These are phyloP conservation scores for Bugulina stolonifera DNA, from an alignment of 2,888 invertebrate species.

Conservation along the genomic window DNA sequence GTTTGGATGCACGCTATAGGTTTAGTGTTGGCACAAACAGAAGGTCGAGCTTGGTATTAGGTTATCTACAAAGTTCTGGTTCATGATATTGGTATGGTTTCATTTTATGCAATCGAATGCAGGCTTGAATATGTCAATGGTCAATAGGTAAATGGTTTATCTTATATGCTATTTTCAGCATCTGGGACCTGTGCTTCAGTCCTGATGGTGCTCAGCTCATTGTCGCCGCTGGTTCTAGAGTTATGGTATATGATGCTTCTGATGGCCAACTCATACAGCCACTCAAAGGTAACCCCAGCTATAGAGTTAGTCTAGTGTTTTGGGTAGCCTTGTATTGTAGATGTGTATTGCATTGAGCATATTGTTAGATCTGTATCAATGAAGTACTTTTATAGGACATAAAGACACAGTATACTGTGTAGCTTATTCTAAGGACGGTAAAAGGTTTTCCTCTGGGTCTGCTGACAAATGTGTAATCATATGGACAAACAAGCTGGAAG, in stretches of 20 bases:
- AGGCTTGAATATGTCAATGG: no score
- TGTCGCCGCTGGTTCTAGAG: constrained; percentile 85
- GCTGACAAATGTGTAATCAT: constrained; percentile 96
- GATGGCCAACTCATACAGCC: constrained; percentile 86
- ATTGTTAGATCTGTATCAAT: no score
- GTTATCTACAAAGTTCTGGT: no score
- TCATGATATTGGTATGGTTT: no score
- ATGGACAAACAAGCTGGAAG: constrained; percentile 93
- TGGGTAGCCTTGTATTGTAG: no score
- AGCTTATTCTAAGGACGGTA: constrained; percentile 86
- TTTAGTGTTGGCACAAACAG: no score
- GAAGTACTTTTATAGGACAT: constrained; percentile 59
- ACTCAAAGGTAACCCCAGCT: constrained; percentile 72
- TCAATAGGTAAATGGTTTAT: no score
- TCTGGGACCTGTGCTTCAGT: constrained; percentile 89
- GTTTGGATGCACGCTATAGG: no score
- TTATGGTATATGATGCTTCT: constrained; percentile 87
- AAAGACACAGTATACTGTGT: constrained; percentile 89
- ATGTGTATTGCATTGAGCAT: no score
- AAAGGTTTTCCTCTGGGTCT: constrained; percentile 92
- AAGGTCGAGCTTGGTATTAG: no score
- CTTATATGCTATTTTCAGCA: constrained; percentile 67
- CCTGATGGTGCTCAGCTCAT: constrained; percentile 90
- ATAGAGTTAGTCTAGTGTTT: no score
- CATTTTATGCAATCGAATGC: no score